Evolutionary conservation across 2,888 invertebrate genomes (phyloP).

Genomic region (Leptinotarsa tumamoca): DNA sequence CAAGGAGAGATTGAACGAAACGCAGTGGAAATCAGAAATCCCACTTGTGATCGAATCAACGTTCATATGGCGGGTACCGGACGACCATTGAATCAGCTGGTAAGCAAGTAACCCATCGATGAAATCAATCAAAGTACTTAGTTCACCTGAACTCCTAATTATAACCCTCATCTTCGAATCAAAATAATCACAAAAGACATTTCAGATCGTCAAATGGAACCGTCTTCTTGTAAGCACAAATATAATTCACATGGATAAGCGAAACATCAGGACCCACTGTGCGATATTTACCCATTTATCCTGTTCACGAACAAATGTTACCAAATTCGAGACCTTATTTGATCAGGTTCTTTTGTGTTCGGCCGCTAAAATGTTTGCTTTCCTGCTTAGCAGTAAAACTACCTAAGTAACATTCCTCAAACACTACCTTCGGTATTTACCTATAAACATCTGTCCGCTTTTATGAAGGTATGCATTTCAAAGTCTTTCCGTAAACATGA

Average conservation of each 20-base stretch:
- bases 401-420: slow-evolving; percentile 41
- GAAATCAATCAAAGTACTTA: too few relatives aligned
- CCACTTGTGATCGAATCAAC: too few relatives aligned
- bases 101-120: too few relatives aligned
- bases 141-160: too few relatives aligned
- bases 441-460: slow-evolving; percentile 44
- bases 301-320: slow-evolving; percentile 39
- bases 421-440: slow-evolving; percentile 43
- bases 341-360: slow-evolving; percentile 45
- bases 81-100: too few relatives aligned
- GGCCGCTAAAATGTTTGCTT: slow-evolving; percentile 47
- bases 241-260: neutral
- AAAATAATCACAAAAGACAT: neutral
- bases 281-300: slow-evolving; percentile 30
- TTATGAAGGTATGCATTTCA: slow-evolving; percentile 35
- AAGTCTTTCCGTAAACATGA: slow-evolving; percentile 37
- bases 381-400: slow-evolving; percentile 44
- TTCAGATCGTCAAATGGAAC: neutral
- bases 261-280: neutral
- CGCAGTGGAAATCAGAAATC: too few relatives aligned
- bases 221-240: neutral
- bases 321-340: slow-evolving; percentile 43
- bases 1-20: too few relatives aligned
- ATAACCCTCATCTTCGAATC: neutral
- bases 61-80: too few relatives aligned